These are phyloP conservation scores for Oenanthe oenanthe DNA, from an alignment of 2,113 vertebrate genomes.

Conservation along the genomic window DNA sequence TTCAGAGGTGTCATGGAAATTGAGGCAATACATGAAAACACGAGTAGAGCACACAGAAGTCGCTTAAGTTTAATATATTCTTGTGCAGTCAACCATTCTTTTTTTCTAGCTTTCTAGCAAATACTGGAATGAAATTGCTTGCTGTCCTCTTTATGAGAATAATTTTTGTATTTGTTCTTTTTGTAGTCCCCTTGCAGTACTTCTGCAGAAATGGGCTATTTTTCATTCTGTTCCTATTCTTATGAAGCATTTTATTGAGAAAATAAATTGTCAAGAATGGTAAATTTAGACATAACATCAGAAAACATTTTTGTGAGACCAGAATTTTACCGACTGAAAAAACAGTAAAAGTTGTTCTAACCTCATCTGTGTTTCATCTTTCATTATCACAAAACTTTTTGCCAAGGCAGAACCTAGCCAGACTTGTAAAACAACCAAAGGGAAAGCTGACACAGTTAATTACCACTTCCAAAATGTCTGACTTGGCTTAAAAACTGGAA, in stretches of 20 bases:
- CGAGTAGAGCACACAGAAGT: background rate
- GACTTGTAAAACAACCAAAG: conserved; percentile 26
- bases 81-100: background rate
- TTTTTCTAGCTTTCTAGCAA: background rate
- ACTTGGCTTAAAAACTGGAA: conserved; percentile 49
- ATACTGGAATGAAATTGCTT: background rate
- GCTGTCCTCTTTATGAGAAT: background rate
- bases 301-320: background rate
- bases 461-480: background rate
- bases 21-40: background rate
- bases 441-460: conserved; percentile 36
- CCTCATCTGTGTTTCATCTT: background rate
- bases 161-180: background rate
- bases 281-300: conserved; percentile 11
- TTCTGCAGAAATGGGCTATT: background rate
- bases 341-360: background rate
- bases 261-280: conserved; percentile 2
- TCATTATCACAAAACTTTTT: background rate
- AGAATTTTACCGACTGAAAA: background rate
- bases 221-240: background rate
- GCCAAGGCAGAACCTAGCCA: background rate
- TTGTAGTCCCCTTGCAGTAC: background rate
- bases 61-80: background rate
- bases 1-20: background rate
- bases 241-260: background rate